These are phyloP conservation scores for Isaurus tuberculatus DNA, from an alignment of 92 coral and sea anemone genomes.

Conservation along the genomic window DNA sequence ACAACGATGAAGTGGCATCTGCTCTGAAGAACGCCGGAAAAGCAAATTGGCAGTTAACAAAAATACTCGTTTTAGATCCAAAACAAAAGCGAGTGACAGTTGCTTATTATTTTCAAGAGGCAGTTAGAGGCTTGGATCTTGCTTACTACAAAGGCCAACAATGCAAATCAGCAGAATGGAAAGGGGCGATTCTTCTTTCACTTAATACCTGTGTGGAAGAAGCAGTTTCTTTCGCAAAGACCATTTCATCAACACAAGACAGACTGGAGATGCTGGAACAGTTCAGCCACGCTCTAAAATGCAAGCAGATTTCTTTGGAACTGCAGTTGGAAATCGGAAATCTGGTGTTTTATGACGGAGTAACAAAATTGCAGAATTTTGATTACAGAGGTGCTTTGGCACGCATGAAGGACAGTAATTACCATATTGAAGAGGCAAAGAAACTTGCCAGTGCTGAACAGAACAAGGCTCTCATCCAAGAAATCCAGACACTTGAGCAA, in stretches of 20 bases:
- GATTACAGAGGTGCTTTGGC: constrained; percentile 78
- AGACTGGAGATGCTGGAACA: constrained; percentile 57
- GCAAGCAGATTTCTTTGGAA: constrained; percentile 43
- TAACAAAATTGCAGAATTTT: constrained; percentile 65
- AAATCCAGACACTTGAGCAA: constrained; percentile 59
- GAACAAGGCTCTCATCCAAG: constrained; percentile 36
- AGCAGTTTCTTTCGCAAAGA: constrained; percentile 54
- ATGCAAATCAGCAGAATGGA: constrained; percentile 72
- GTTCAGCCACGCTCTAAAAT: constrained; percentile 35
- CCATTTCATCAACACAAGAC: constrained; percentile 35
- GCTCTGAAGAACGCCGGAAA: constrained; percentile 84
- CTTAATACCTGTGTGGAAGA: constrained; percentile 75
- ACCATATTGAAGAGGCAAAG: constrained; percentile 88
- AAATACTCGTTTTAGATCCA: constrained; percentile 36
- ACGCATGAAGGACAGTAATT: constrained; percentile 85
- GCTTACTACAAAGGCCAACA: constrained; percentile 66
- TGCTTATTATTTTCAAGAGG: constrained; percentile 72
- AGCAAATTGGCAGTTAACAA: constrained; percentile 81
- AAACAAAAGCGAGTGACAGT: constrained; percentile 57
- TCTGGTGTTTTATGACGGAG: constrained; percentile 78
- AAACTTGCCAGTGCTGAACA: constrained; percentile 49
- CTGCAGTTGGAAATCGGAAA: constrained; percentile 65
- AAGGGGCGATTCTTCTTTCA: constrained; percentile 55
- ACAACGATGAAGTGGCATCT: constrained; percentile 44
- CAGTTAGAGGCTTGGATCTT: constrained; percentile 61